Conservation (phyloP, 2,797 vertebrate genomes). For the Garrulus glandarius region DNA sequence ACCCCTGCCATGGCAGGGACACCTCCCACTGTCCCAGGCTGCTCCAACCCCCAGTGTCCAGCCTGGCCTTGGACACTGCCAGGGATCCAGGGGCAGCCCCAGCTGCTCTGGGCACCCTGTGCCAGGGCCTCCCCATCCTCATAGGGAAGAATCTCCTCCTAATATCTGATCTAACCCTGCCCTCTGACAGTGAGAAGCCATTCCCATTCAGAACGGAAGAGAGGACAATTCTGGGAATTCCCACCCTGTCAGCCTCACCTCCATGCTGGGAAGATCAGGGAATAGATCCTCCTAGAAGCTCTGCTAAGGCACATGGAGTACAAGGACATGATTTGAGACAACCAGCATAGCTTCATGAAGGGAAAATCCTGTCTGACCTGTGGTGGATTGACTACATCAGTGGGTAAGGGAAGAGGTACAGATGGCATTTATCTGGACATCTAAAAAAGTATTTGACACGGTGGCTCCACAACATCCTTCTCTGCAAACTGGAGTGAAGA, state of each 20-base stretch:
- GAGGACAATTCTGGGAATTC: background rate
- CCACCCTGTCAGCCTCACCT: background rate
- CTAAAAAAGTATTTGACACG: background rate
- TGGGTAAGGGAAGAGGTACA: background rate
- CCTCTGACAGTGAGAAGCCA: background rate
- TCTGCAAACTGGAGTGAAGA: background rate
- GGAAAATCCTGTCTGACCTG: background rate
- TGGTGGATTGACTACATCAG: background rate
- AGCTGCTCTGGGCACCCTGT: background rate
- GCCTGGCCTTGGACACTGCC: background rate
- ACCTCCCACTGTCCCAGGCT: background rate
- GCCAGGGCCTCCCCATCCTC: background rate
- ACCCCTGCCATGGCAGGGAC: background rate
- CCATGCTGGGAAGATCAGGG: accelerated
- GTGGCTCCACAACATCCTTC: background rate
- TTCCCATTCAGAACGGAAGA: background rate
- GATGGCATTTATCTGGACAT: background rate
- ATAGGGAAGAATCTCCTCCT: accelerated
- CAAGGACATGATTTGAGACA: background rate
- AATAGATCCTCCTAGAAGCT: background rate
- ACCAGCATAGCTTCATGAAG: background rate
- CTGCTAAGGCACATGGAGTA: background rate
- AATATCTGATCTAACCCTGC: background rate
- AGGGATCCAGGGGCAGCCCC: too few relatives aligned
- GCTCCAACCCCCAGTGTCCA: background rate